Percentiles rank a stretch among this genome's conserved stretches.
Evolutionary conservation across 2,888 invertebrate genomes (phyloP).

Genomic region (Lasioglossum vierecki): DNA sequence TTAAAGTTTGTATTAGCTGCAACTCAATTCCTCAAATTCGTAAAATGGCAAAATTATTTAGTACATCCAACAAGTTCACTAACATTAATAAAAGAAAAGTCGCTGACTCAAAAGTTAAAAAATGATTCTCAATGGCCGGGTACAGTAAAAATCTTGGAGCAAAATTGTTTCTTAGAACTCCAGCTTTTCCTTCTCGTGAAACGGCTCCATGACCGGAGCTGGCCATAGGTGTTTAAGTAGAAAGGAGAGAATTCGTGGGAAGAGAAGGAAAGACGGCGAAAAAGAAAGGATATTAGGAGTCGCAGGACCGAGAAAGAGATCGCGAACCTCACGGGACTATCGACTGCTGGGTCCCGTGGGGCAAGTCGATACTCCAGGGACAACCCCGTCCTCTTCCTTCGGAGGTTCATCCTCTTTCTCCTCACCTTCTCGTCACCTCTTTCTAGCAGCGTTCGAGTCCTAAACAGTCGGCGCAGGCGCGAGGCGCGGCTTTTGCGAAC

Average conservation of each 20-base stretch:
- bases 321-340: slow-evolving; percentile 83
- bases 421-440: slow-evolving; percentile 74
- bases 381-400: slow-evolving; percentile 71
- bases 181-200: slow-evolving; percentile 34
- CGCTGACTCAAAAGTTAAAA: not conserved
- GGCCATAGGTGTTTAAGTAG: slow-evolving; percentile 42
- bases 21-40: not conserved
- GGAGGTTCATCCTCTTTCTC: slow-evolving; percentile 65
- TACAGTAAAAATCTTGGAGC: slow-evolving; percentile 6
- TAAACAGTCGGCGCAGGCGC: slow-evolving; percentile 82
- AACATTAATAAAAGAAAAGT: not conserved
- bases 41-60: not conserved
- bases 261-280: slow-evolving; percentile 41
- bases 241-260: slow-evolving; percentile 52
- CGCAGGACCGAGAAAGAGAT: slow-evolving; percentile 75
- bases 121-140: not conserved
- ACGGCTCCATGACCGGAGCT: slow-evolving; percentile 53
- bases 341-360: slow-evolving; percentile 83
- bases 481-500: slow-evolving; percentile 48
- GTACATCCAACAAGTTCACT: no score
- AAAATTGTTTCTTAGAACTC: slow-evolving; percentile 28
- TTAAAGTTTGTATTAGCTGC: not conserved
- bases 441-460: slow-evolving; percentile 77
- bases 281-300: slow-evolving; percentile 65
- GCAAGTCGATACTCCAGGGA: slow-evolving; percentile 84